phyloP scores from a whole-genome alignment of 1,140 invertebrate species.

The Pogonomyrmex californicus region DNA sequence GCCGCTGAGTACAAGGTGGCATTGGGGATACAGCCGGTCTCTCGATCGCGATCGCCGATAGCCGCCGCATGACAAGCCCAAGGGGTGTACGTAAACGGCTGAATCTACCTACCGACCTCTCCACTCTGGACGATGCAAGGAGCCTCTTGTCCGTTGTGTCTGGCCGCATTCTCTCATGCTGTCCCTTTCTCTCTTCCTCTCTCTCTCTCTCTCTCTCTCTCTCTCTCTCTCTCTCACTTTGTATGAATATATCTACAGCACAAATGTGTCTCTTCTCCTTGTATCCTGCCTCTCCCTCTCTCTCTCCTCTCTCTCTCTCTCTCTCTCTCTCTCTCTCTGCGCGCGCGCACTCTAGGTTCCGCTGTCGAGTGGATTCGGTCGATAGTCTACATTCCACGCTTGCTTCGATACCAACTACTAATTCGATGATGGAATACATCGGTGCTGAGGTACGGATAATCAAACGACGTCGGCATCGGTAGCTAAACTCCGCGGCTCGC shows the following conservation, averaged over 20 bases:
- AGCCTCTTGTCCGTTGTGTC: slow-evolving; percentile 70
- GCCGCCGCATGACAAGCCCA: slow-evolving; percentile 78
- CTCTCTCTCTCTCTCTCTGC: neutral
- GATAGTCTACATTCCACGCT: slow-evolving; percentile 72
- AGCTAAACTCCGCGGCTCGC: neutral
- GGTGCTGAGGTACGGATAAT: slow-evolving; percentile 58
- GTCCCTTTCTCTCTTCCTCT: neutral
- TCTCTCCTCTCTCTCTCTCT: neutral
- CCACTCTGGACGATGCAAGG: slow-evolving; percentile 66
- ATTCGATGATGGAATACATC: slow-evolving; percentile 70
- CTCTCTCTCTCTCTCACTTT: slow-evolving; percentile 18
- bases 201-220: neutral
- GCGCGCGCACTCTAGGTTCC: slow-evolving; percentile 30
- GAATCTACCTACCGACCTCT: slow-evolving; percentile 74
- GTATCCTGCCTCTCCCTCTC: too few species aligned
- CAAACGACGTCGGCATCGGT: slow-evolving; percentile 13
- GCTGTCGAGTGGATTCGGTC: slow-evolving; percentile 67
- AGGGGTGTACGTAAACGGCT: slow-evolving; percentile 78
- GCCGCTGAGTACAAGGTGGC: slow-evolving; percentile 77
- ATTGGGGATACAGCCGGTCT: slow-evolving; percentile 76
- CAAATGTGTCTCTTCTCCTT: slow-evolving; percentile 62
- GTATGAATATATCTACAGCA: slow-evolving; percentile 18
- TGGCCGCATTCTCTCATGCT: slow-evolving; percentile 36
- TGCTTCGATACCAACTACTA: slow-evolving; percentile 49
- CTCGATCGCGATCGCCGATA: slow-evolving; percentile 79